phyloP scores from a whole-genome alignment of 1,140 invertebrate species.

The Drosophila obscura region DNA sequence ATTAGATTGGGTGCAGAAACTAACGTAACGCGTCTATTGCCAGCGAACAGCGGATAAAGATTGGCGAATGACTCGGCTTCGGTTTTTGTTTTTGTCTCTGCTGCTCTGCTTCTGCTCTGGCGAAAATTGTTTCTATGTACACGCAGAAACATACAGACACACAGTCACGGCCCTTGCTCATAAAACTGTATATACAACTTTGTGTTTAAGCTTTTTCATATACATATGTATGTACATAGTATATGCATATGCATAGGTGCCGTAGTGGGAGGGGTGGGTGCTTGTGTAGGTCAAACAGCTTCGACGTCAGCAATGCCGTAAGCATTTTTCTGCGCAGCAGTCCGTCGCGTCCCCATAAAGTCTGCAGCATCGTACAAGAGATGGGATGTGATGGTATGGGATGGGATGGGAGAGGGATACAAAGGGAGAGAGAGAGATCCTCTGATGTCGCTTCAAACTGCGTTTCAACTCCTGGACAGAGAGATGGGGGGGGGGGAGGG shows the following conservation, averaged over 20 bases:
- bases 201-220: conserved; percentile 39
- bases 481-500: conserved; percentile 1
- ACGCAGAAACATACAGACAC: conserved; percentile 2
- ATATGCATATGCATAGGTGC: conserved; percentile 10
- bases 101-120: conserved; percentile 47
- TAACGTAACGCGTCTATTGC: conserved; percentile 69
- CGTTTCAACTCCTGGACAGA: background rate
- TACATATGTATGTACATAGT: background rate
- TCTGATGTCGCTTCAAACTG: no score
- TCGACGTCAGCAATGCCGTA: conserved; percentile 27
- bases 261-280: conserved; percentile 25
- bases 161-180: conserved; percentile 7
- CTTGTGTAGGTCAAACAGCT: conserved; percentile 74
- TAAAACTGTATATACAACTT: conserved; percentile 44
- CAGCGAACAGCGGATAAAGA: conserved; percentile 78
- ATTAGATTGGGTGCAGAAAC: conserved; percentile 12
- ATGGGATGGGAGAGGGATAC: background rate
- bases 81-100: conserved; percentile 16
- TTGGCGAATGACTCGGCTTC: conserved; percentile 73
- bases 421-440: no score
- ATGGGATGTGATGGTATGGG: background rate
- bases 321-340: conserved; percentile 25
- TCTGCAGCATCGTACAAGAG: conserved; percentile 26
- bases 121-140: conserved; percentile 59
- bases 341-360: conserved; percentile 26